Evolutionary conservation across 2,888 invertebrate genomes (phyloP).

Genomic region (Callimorpha dominula): DNA sequence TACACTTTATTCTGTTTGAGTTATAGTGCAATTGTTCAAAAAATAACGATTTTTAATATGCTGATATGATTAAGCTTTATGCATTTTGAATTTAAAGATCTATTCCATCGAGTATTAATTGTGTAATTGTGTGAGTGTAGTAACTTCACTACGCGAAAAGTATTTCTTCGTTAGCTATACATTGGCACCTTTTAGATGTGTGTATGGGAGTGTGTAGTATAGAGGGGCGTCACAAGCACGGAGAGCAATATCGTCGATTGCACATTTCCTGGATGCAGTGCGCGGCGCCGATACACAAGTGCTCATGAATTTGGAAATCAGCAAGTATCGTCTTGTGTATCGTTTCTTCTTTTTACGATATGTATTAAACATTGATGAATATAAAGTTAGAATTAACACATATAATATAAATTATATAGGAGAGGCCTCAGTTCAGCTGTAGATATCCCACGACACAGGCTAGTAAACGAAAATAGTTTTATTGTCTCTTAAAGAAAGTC

Average conservation of each 20-base stretch:
- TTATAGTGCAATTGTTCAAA: background rate
- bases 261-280: conserved; percentile 55
- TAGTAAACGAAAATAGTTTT: no score
- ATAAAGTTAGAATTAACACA: background rate
- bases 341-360: conserved; percentile 20
- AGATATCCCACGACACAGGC: no score
- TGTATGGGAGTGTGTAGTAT: conserved; percentile 12
- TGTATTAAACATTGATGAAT: background rate
- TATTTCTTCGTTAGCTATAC: conserved; percentile 23
- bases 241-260: conserved; percentile 61
- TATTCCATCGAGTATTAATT: no score
- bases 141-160: conserved; percentile 2
- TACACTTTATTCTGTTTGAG: background rate
- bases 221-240: conserved; percentile 40
- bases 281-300: conserved; percentile 18
- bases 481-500: no score
- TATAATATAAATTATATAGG: no score
- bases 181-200: conserved; percentile 25
- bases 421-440: no score
- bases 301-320: conserved; percentile 62
- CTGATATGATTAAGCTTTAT: background rate
- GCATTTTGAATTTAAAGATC: background rate
- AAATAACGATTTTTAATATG: no score
- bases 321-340: conserved; percentile 30
- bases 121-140: no score